Evolutionary conservation across 1,140 invertebrate genomes (phyloP).

Genomic region (Brachionus calyciflorus): DNA sequence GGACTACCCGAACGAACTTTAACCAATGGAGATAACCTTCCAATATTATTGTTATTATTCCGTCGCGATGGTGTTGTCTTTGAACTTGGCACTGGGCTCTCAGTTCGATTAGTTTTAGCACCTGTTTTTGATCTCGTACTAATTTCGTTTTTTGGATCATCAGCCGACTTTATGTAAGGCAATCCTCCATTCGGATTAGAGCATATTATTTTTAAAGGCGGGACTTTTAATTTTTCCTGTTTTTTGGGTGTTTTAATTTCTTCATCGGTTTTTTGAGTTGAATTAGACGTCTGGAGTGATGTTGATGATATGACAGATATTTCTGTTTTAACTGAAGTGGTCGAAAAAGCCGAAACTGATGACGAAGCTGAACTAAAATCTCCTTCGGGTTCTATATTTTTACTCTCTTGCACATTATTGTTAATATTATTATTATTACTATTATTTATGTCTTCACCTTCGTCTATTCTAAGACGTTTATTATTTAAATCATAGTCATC

Average conservation of each 20-base stretch:
- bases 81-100: not conserved
- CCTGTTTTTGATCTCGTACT: not conserved
- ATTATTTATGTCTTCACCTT: conserved; percentile 42
- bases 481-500: conserved; percentile 16
- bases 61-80: conserved; percentile 10
- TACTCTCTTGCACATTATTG: not conserved
- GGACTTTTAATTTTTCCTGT: conserved; percentile 9
- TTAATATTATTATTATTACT: not conserved
- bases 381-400: not conserved
- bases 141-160: not conserved
- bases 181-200: conserved; percentile 2
- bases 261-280: not conserved
- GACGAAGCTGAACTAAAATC: not conserved
- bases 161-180: not conserved
- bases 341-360: not conserved
- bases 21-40: not conserved
- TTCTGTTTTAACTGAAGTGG: conserved; percentile 13
- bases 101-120: not conserved
- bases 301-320: conserved; percentile 13
- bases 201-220: conserved; percentile 44
- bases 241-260: not conserved
- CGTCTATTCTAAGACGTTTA: conserved; percentile 36
- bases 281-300: not conserved
- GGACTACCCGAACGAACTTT: not conserved
- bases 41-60: not conserved